phyloP scores from a whole-genome alignment of 2,888 invertebrate species.

The Ophion slaviceki region DNA sequence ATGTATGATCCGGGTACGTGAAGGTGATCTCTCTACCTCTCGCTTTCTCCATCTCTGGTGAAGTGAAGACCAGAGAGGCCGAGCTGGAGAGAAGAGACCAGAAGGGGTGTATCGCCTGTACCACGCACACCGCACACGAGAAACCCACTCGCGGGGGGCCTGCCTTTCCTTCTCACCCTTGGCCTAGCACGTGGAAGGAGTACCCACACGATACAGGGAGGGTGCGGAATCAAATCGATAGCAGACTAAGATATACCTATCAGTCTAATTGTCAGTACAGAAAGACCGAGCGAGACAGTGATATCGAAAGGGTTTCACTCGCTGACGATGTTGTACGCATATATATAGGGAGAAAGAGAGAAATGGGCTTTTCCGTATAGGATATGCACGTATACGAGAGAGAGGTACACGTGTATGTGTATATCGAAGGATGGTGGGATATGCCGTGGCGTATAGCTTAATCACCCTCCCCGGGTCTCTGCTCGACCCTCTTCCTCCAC shows the following conservation, averaged over 20 bases:
- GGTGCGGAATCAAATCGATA: slow-evolving; percentile 83
- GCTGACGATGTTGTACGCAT: slow-evolving; percentile 45
- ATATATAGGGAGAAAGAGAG: slow-evolving; percentile 26
- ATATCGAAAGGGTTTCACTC: slow-evolving; percentile 75
- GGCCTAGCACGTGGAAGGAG: slow-evolving; percentile 37
- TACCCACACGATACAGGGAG: slow-evolving; percentile 75
- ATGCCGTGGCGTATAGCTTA: slow-evolving; percentile 86
- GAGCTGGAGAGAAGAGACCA: slow-evolving; percentile 23
- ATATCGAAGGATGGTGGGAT: slow-evolving; percentile 81
- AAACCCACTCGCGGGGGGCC: slow-evolving; percentile 33
- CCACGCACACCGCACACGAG: slow-evolving; percentile 32
- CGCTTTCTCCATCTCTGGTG: slow-evolving; percentile 4
- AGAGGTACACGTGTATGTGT: slow-evolving; percentile 17
- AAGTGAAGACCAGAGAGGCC: slow-evolving; percentile 18
- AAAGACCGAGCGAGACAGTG: slow-evolving; percentile 82
- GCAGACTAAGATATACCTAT: slow-evolving; percentile 84
- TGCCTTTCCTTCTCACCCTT: not conserved
- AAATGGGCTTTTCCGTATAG: slow-evolving; percentile 8
- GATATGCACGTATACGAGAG: slow-evolving; percentile 18
- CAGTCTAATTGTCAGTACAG: slow-evolving; percentile 85
- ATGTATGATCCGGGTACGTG: not conserved
- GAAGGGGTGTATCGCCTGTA: slow-evolving; percentile 36
- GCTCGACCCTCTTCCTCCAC: slow-evolving; percentile 66
- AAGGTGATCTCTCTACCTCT: slow-evolving; percentile 3
- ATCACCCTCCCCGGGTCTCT: slow-evolving; percentile 83